A percentile compares a stretch with the other conserved stretches of the same genome.
phyloP scores from a whole-genome alignment of 2,797 vertebrate species.

The Peromyscus attwateri region DNA sequence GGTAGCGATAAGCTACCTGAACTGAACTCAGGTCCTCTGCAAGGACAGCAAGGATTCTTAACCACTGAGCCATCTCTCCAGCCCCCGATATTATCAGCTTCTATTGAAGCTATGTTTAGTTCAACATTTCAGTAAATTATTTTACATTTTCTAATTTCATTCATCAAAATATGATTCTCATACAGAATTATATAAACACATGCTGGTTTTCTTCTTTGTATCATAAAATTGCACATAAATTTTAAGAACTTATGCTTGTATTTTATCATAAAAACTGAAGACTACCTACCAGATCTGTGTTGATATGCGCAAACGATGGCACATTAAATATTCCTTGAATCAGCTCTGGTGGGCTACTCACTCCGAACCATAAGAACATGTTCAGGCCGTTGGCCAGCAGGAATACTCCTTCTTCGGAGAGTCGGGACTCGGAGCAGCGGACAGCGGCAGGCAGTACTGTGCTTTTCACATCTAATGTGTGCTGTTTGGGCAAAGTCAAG shows the following conservation, averaged over 20 bases:
- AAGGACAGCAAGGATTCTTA: not conserved
- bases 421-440: slow-evolving; percentile 95
- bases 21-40: not conserved
- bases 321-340: slow-evolving; percentile 95
- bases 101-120: not conserved
- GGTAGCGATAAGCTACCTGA: not conserved
- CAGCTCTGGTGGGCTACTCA: slow-evolving; percentile 92
- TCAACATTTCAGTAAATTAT: not conserved
- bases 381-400: slow-evolving; percentile 94
- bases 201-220: not conserved
- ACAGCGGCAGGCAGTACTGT: slow-evolving; percentile 89
- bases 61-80: not conserved
- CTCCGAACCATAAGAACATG: slow-evolving; percentile 96
- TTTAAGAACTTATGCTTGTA: not conserved
- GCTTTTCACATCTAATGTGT: slow-evolving; percentile 90
- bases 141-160: not conserved
- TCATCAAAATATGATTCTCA: not conserved
- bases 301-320: slow-evolving; percentile 94
- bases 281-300: slow-evolving; percentile 90
- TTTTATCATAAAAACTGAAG: not conserved
- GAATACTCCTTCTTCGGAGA: slow-evolving; percentile 93
- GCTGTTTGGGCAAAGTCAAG: slow-evolving; percentile 85
- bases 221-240: not conserved
- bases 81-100: not conserved
- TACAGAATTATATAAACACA: not conserved